Conservation (phyloP, 2,797 vertebrate species). For the Cirrhinus mrigala region DNA sequence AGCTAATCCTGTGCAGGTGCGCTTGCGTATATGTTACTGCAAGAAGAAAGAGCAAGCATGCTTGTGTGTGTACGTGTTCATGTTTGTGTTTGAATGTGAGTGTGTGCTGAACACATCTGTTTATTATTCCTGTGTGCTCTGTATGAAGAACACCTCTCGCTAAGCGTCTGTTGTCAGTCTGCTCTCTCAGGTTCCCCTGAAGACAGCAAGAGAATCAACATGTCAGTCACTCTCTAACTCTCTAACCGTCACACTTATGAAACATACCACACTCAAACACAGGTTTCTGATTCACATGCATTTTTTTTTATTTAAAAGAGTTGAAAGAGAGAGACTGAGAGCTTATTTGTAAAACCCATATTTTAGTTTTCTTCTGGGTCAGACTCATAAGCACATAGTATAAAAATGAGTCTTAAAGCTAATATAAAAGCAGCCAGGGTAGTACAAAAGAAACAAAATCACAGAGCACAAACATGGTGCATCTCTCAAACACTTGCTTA, state of each 20-base stretch:
- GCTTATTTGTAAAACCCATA: not conserved
- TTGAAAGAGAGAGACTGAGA: not conserved
- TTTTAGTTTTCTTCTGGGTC: not conserved
- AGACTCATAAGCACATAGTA: not conserved
- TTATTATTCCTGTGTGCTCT: slow-evolving; percentile 35
- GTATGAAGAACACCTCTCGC: slow-evolving; percentile 1
- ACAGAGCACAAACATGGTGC: no score
- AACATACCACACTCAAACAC: not conserved
- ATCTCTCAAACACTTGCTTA: no score
- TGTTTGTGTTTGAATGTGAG: slow-evolving; percentile 8
- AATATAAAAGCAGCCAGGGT: not conserved
- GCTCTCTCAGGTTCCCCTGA: not conserved
- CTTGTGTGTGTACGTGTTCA: not conserved
- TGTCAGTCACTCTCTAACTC: slow-evolving; percentile 32
- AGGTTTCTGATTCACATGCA: not conserved
- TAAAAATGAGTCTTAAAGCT: not conserved
- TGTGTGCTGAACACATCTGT: slow-evolving; percentile 26
- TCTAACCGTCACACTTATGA: not conserved
- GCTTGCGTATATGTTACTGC: slow-evolving; percentile 35
- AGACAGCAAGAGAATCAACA: slow-evolving; percentile 27
- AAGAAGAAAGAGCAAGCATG: slow-evolving; percentile 24
- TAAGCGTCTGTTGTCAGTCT: not conserved
- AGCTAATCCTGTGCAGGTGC: slow-evolving; percentile 61
- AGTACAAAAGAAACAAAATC: no score
- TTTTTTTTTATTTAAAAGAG: slow-evolving; percentile 1